Evolutionary conservation across 2,113 vertebrate genomes (phyloP), one percentile per base, ranked within the genome.

Genomic region (Lipophrys pholis): DNA sequence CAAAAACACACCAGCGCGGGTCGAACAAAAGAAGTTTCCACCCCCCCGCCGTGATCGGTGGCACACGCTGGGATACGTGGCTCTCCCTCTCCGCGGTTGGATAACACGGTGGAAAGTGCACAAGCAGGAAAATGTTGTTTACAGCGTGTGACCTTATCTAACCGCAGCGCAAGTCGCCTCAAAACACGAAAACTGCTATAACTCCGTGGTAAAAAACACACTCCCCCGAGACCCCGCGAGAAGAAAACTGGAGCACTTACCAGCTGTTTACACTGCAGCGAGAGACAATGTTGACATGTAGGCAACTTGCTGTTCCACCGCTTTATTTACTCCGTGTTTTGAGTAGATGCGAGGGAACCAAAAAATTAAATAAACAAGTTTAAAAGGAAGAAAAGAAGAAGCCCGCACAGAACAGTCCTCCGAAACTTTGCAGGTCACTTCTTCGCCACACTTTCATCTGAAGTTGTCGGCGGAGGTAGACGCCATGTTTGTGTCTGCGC

Each of bases 401-500:
- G 12, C 11, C 9, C 46, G 65, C 62, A 43, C 3, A 35, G 63
- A 38, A 45, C 36, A 66, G 9, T 75, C 69, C 61, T 35, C 7
- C 5, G 12, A 78, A 92, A 93, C 77, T 93, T 93, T 82, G 69
- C 62, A 43, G 80, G 35, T 39, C 57, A 76, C 91, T 88, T 87
- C 73, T 88, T 84, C 55, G 68, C 73, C 82, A 84, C 77, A 84
- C 77, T 86, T 83, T 91, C 78, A 86, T 86, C 70, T 76, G 57
- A 70, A 86, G 87, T 87, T 83, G 79, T 80, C 69, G 86, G 80
- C 40, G 64, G 81, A 76, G 82, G 76, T 68, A 41, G 93, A 73
- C 93, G 93, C 93, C 94, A 94, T 94, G 91, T 94, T 94, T 92
- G 91, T 89, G 78, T 87, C 87, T 82, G 84, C 45, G 83, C 77